These are phyloP conservation scores for Phaenicophaeus curvirostris DNA, from an alignment of 2,797 vertebrate species.

Conservation along the genomic window DNA sequence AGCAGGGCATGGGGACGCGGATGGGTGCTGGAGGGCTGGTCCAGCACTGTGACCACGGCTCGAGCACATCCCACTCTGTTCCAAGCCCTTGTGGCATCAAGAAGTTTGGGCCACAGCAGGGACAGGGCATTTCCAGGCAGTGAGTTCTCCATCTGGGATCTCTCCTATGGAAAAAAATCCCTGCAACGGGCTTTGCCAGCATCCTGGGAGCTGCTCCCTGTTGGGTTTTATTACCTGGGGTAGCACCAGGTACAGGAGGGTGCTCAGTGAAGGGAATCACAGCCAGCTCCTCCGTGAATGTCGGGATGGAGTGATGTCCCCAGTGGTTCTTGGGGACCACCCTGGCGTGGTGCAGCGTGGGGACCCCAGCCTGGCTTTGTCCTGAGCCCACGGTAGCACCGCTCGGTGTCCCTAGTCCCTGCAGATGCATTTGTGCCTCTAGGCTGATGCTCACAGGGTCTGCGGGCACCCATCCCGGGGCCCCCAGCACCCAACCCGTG, in stretches of 20 bases:
- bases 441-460: rapidly evolving
- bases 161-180: background rate
- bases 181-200: background rate
- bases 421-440: background rate
- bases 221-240: background rate
- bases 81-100: background rate
- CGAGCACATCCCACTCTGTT: background rate
- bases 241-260: background rate
- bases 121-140: background rate
- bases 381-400: rapidly evolving
- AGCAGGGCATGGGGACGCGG: background rate
- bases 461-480: rapidly evolving
- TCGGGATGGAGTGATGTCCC: rapidly evolving
- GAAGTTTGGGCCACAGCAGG: background rate
- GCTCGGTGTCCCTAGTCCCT: background rate
- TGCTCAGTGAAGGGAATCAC: background rate
- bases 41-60: background rate
- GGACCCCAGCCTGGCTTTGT: background rate
- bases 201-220: background rate
- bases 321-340: background rate
- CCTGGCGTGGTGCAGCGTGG: rapidly evolving
- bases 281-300: background rate
- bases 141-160: background rate
- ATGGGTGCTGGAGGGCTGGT: background rate
- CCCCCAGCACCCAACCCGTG: background rate